Conservation (phyloP, 2,113 vertebrate species). For the Mirza zaza region DNA sequence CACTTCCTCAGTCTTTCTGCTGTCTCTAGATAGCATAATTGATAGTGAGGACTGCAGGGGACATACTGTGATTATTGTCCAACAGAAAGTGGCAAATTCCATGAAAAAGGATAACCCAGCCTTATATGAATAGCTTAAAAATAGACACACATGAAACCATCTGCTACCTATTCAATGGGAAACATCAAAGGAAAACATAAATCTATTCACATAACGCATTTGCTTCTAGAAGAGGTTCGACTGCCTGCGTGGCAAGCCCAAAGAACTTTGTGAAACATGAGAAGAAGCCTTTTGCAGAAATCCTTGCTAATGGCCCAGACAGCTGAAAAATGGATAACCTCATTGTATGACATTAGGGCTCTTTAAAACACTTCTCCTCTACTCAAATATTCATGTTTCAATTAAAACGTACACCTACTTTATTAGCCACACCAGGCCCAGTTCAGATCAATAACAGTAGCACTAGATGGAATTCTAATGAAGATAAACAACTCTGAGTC, state of each 20-base stretch:
- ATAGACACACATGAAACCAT: neutral
- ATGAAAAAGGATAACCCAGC: neutral
- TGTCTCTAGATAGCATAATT: neutral
- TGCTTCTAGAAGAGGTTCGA: neutral
- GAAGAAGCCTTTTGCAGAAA: conserved; percentile 54
- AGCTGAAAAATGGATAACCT: conserved; percentile 56
- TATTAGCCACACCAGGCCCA: conserved; percentile 58
- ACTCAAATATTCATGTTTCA: conserved; percentile 63
- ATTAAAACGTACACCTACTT: conserved; percentile 68
- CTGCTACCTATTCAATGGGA: neutral
- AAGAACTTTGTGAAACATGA: conserved; percentile 28
- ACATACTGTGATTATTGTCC: neutral
- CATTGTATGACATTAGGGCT: neutral
- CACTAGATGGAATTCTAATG: conserved; percentile 72
- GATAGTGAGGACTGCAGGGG: neutral
- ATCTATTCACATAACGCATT: neutral
- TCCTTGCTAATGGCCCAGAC: conserved; percentile 23
- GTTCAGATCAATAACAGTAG: conserved; percentile 62
- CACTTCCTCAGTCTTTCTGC: neutral
- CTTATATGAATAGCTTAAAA: neutral
- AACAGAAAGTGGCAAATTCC: neutral
- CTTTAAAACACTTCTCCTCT: conserved; percentile 47
- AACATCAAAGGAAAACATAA: neutral
- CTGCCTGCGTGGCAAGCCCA: neutral
- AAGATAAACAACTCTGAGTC: conserved; percentile 52